Percentiles rank a stretch among this genome's conserved stretches.
Conservation (phyloP, 2,888 invertebrate genomes). For the Melinaea marsaeus region DNA sequence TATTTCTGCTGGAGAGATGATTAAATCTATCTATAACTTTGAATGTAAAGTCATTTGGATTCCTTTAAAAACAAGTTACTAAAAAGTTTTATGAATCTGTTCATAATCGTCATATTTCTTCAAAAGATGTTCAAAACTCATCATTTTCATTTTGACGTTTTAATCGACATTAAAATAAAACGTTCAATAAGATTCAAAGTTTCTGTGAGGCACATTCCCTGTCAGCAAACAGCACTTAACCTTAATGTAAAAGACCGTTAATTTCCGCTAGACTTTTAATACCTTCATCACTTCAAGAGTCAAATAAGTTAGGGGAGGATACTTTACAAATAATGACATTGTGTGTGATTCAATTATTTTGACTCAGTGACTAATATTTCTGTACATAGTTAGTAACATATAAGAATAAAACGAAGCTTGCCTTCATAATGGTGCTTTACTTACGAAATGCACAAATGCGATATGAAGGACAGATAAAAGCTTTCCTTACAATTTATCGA, state of each 20-base stretch:
- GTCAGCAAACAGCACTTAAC: slow-evolving; percentile 51
- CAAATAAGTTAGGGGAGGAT: slow-evolving; percentile 17
- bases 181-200: slow-evolving; percentile 41
- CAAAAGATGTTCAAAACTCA: not conserved
- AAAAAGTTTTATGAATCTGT: no score
- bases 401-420: no score
- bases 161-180: not conserved
- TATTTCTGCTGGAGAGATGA: no score
- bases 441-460: not conserved
- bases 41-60: no score
- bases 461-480: slow-evolving; percentile 9
- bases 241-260: slow-evolving; percentile 64
- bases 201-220: slow-evolving; percentile 54
- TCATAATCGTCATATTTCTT: no score
- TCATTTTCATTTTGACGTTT: no score
- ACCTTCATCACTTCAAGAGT: slow-evolving; percentile 57
- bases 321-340: not conserved
- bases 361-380: no score
- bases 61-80: no score
- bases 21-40: no score
- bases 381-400: no score
- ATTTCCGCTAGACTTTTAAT: slow-evolving; percentile 59
- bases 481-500: slow-evolving; percentile 17
- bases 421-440: no score
- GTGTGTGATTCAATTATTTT: no score